Evolutionary conservation across 1,140 invertebrate species (phyloP).

Genomic region (Drosophila nannoptera): DNA sequence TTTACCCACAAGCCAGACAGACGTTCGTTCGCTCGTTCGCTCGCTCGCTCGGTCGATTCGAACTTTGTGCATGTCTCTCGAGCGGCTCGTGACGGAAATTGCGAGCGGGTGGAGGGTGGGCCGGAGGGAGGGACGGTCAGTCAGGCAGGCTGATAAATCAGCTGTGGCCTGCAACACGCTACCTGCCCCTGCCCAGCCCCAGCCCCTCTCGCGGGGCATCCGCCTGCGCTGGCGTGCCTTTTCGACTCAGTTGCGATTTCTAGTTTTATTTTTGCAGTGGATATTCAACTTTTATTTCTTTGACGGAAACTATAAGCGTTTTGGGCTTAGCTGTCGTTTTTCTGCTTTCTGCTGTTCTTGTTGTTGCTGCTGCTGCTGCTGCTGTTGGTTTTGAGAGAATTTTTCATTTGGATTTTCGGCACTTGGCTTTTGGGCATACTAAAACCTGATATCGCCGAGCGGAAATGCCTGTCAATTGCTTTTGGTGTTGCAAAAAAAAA

Average conservation of each 20-base stretch:
- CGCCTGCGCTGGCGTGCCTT: neutral
- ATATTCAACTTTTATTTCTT: constrained; percentile 48
- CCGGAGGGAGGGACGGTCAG: no score
- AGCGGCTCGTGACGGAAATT: constrained; percentile 68
- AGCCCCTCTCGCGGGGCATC: neutral
- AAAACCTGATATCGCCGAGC: constrained; percentile 46
- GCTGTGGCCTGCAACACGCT: constrained; percentile 52
- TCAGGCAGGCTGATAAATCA: constrained; percentile 40
- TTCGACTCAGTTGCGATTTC: constrained; percentile 1
- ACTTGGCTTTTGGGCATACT: constrained; percentile 15
- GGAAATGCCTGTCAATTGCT: constrained; percentile 69
- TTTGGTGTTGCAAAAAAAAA: constrained; percentile 4
- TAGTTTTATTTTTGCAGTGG: constrained; percentile 14
- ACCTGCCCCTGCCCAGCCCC: neutral
- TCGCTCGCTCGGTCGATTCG: constrained; percentile 9
- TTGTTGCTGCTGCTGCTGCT: neutral
- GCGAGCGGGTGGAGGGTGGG: no score
- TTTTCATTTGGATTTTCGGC: constrained; percentile 33
- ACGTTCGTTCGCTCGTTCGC: no score
- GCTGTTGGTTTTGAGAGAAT: constrained; percentile 54
- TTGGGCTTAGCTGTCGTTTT: constrained; percentile 30
- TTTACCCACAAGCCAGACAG: constrained; percentile 48
- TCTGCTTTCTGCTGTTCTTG: neutral
- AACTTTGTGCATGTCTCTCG: constrained; percentile 19
- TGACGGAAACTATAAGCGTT: constrained; percentile 70